A percentile compares a stretch with the other conserved stretches of the same genome.
Evolutionary conservation across 2,797 vertebrate genomes (phyloP).

Genomic region (Pantherophis vulpinus): DNA sequence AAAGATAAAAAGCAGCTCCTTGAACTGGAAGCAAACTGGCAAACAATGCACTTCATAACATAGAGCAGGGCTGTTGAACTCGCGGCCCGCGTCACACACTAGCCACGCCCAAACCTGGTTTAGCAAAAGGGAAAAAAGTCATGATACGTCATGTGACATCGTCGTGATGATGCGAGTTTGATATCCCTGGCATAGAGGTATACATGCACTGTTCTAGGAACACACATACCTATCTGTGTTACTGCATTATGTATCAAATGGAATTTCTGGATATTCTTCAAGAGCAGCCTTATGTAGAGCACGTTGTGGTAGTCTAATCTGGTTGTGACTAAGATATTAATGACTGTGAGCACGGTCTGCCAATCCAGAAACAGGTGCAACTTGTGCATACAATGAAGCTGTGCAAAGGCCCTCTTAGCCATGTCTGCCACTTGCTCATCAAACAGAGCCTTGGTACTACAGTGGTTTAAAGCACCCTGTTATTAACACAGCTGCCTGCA

Average conservation of each 20-base stretch:
- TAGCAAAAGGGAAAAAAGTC: no score
- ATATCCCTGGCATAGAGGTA: neutral
- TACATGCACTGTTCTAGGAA: neutral
- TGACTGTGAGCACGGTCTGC: neutral
- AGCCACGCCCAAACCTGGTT: no score
- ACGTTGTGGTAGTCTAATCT: neutral
- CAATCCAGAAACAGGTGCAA: neutral
- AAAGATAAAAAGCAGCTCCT: neutral
- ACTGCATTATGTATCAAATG: neutral
- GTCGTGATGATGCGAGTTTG: no score
- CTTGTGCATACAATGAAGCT: neutral
- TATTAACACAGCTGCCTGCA: no score
- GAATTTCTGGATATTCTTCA: neutral
- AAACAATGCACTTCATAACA: neutral
- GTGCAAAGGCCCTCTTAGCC: neutral
- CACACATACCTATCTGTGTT: neutral
- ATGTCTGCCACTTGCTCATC: neutral
- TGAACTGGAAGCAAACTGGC: neutral
- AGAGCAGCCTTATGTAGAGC: neutral
- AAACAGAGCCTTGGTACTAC: no score
- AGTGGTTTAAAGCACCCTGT: no score
- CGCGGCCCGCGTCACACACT: fast-evolving
- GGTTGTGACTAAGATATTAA: neutral
- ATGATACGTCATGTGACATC: no score
- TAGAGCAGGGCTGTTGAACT: neutral